Conservation (phyloP, 2,113 vertebrate genomes). For the Equus przewalskii region DNA sequence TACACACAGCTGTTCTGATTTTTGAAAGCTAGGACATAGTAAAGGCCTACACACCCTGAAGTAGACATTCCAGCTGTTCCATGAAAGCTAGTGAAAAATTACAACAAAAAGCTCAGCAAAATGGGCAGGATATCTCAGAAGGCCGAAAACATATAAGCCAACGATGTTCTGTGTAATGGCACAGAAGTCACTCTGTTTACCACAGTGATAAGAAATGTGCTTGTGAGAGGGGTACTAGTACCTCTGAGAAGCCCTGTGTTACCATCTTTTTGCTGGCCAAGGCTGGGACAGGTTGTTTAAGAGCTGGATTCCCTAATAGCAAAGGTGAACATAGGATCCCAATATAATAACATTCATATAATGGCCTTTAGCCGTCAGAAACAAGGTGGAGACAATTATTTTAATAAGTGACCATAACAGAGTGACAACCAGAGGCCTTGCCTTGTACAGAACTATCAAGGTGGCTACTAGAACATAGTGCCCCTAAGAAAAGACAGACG, state of each 20-base stretch:
- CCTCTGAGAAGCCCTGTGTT: not conserved
- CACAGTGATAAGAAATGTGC: not conserved
- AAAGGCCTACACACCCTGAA: not conserved
- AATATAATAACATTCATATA: not conserved
- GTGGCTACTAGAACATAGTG: not conserved
- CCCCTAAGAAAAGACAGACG: not conserved
- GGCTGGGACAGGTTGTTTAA: not conserved
- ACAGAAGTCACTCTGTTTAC: not conserved
- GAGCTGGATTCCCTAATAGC: not conserved
- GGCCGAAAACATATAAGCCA: not conserved
- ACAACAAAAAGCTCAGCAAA: not conserved
- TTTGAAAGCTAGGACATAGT: not conserved
- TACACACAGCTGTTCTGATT: not conserved
- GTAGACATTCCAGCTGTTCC: not conserved
- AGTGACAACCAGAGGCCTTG: not conserved
- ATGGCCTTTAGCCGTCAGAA: not conserved
- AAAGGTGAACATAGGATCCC: not conserved
- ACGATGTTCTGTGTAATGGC: not conserved
- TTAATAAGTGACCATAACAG: not conserved
- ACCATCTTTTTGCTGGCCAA: not conserved
- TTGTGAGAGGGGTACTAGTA: no score
- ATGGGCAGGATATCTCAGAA: not conserved
- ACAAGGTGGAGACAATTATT: not conserved
- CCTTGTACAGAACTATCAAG: not conserved
- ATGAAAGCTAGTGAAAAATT: not conserved